phyloP scores from a whole-genome alignment of 2,888 invertebrate species.

The Drosophila meridionalis region DNA sequence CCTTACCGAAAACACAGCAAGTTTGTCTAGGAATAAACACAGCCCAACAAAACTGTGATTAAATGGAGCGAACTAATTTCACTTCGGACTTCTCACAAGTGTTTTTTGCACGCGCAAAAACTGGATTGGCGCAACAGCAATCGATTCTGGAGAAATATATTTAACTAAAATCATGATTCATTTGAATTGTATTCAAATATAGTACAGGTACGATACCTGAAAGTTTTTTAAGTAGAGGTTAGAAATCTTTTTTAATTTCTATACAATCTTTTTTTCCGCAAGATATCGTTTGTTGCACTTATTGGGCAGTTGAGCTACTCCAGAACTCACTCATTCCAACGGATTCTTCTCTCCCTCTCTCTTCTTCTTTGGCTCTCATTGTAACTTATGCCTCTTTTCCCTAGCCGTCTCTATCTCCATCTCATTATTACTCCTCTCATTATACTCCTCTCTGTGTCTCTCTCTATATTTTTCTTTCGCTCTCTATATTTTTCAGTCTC shows the following conservation, averaged over 20 bases:
- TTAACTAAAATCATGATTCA: not conserved
- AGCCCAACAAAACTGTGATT: not conserved
- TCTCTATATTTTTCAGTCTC: not conserved
- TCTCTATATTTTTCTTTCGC: not conserved
- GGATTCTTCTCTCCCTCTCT: not conserved
- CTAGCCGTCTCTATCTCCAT: not conserved
- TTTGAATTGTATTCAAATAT: not conserved
- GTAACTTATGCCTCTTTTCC: no score
- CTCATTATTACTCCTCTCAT: not conserved
- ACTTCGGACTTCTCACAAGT: not conserved
- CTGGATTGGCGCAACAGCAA: not conserved
- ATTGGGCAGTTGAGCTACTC: not conserved
- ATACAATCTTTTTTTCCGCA: no score
- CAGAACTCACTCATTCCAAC: not conserved
- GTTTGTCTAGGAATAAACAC: conserved; percentile 17
- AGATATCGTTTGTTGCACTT: no score
- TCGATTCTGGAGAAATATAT: not conserved
- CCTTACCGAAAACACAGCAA: conserved; percentile 4
- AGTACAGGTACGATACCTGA: no score
- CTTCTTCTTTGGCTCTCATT: not conserved
- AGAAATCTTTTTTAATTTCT: no score
- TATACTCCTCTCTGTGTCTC: not conserved
- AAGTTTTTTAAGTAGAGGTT: no score
- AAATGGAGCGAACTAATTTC: not conserved
- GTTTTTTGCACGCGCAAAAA: not conserved